Conservation (phyloP, 2,113 vertebrate species). For the Argyrosomus japonicus region DNA sequence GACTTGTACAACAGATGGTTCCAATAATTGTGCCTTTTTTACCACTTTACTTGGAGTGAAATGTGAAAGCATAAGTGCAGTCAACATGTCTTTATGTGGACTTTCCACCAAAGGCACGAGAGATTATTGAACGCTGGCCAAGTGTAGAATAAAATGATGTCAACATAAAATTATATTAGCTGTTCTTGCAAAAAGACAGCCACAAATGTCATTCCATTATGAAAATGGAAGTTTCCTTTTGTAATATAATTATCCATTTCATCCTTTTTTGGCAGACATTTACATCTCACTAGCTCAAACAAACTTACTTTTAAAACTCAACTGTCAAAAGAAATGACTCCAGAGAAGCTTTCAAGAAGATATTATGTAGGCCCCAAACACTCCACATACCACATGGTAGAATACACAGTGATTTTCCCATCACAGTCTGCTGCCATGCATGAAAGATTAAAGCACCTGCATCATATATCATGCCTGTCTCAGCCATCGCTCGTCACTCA, state of each 20-base stretch:
- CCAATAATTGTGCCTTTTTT: slow-evolving; percentile 64
- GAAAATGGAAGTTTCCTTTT: slow-evolving; percentile 23
- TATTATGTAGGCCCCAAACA: neutral
- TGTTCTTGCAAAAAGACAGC: slow-evolving; percentile 21
- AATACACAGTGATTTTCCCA: slow-evolving; percentile 41
- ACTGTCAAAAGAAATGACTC: slow-evolving; percentile 9
- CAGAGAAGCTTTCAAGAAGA: neutral
- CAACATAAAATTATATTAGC: slow-evolving; percentile 16
- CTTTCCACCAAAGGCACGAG: slow-evolving; percentile 30
- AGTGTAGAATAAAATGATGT: slow-evolving; percentile 28
- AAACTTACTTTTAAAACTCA: slow-evolving; percentile 9
- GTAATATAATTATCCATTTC: neutral
- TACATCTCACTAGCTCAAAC: neutral
- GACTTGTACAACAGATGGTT: slow-evolving; percentile 69
- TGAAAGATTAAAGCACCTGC: slow-evolving; percentile 57
- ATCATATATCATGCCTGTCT: slow-evolving; percentile 33
- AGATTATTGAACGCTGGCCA: slow-evolving; percentile 28
- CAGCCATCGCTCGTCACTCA: slow-evolving; percentile 40
- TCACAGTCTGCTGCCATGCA: slow-evolving; percentile 37
- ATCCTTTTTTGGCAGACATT: slow-evolving; percentile 10
- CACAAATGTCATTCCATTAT: neutral
- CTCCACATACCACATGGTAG: slow-evolving; percentile 43
- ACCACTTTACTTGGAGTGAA: slow-evolving; percentile 42
- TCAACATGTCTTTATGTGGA: slow-evolving; percentile 59
- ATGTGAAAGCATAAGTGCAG: slow-evolving; percentile 48